These are phyloP conservation scores for Diogma glabrata DNA, from an alignment of 2,888 invertebrate species.

Conservation along the genomic window DNA sequence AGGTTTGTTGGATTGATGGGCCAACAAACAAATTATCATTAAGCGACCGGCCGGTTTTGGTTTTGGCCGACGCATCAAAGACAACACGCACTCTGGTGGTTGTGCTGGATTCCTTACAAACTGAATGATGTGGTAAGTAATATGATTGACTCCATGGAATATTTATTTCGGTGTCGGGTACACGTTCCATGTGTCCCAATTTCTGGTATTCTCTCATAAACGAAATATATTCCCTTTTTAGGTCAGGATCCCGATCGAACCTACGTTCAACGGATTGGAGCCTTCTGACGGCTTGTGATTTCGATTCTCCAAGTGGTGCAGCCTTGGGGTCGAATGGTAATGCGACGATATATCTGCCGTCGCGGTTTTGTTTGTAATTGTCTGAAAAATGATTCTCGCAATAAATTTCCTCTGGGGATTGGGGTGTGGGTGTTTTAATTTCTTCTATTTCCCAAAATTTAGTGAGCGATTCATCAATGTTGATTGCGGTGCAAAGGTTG, in stretches of 20 bases:
- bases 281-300: neutral
- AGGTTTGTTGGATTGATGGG: neutral
- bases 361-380: neutral
- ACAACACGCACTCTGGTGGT: neutral
- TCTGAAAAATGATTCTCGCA: neutral
- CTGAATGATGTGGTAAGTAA: constrained; percentile 1
- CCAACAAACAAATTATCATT: neutral
- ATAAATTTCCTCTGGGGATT: neutral
- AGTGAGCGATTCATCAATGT: too few relatives aligned
- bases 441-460: neutral
- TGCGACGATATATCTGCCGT: neutral
- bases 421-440: neutral
- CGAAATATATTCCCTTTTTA: neutral
- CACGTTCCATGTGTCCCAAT: neutral
- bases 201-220: neutral
- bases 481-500: too few relatives aligned
- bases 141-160: neutral
- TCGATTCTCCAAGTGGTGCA: neutral
- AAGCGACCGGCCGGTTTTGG: neutral
- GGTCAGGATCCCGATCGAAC: neutral
- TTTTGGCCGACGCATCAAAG: neutral
- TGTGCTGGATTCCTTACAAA: neutral
- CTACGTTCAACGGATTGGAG: too few relatives aligned
- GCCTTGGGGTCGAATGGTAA: neutral
- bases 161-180: neutral